Base-by-base conservation (phyloP, 2,113 vertebrate species). In the Pedionomus torquatus region DNA sequence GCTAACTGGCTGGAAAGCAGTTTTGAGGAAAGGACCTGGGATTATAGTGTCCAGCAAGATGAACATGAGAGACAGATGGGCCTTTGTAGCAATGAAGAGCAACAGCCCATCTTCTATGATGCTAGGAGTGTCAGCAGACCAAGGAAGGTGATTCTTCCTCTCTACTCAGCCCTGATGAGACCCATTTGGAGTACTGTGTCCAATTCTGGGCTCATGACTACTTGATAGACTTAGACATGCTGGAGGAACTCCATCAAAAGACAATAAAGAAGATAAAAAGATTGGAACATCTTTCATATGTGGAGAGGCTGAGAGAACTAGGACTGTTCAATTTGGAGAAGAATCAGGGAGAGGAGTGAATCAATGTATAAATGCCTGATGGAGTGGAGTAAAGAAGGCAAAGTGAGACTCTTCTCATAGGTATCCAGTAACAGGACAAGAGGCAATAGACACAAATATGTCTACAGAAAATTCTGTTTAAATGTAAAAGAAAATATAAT, bases 291-390 rank as follows among this genome's bases (percentile, higher is more conserved):
- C 33, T 52, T 21, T 74, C 39, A 26, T 51, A 44, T 35, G 8
- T 46, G 11, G 33, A 64, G n/a, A 71, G 9, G 13, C 24, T 52
- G 33, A 88, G 19, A 64, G 11, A 71, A 23, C 24, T 54, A 20
- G 14, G 12, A 41, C 10, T 52, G 24, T 52, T 78, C 30, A 60
- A 3, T 15, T 10, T 10, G 17, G 19, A 72, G 37, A 72, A 83
- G 33, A 66, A 44, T 28, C 21, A 3, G 1, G 1, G 13, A 54
- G 2, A 1, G 4, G 13, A 61, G 3, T 2, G 3, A 78, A 57
- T 74, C 17, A 78, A 25, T 28, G 11, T 39, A 18, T 66, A 48
- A 58, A 68, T 46, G 18, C 13, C 9, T 80, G 30, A 61, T 58
- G 10, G 2, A 2, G 5, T 52, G 3, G 5, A 55, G 3, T 43